Conservation (phyloP, 2,888 invertebrate species). For the Myathropa florea region DNA sequence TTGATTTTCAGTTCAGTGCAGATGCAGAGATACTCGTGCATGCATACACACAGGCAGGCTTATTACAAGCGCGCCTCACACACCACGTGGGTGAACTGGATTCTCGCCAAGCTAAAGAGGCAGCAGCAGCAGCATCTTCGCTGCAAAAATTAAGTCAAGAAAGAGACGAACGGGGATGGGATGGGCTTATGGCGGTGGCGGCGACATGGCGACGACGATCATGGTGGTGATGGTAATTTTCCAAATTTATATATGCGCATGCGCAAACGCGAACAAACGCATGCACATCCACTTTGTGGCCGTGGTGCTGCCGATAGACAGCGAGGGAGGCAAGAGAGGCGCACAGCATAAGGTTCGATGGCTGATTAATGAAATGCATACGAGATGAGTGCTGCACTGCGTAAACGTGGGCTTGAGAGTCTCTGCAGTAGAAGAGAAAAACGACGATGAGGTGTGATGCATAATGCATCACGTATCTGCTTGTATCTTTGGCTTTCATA, state of each 20-base stretch:
- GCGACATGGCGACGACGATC: conserved; percentile 12
- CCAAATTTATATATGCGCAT: conserved; percentile 59
- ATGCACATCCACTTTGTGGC: neutral
- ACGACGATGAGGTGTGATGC: neutral
- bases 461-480: conserved; percentile 2
- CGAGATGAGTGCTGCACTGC: conserved; percentile 73
- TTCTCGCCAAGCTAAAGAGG: neutral
- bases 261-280: conserved; percentile 35
- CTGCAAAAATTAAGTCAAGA: neutral
- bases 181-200: neutral
- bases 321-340: neutral
- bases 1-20: conserved; percentile 68
- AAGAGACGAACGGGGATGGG: neutral
- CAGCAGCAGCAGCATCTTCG: neutral
- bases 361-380: conserved; percentile 74
- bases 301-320: neutral
- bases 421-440: neutral
- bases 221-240: conserved; percentile 49
- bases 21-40: conserved; percentile 34
- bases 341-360: conserved; percentile 30
- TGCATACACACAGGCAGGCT: neutral
- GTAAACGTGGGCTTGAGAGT: conserved; percentile 1
- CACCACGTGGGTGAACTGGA: neutral
- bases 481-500: neutral
- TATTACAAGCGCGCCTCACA: neutral